Conservation (phyloP, 1,140 invertebrate genomes). For the Calycopis cecrops region DNA sequence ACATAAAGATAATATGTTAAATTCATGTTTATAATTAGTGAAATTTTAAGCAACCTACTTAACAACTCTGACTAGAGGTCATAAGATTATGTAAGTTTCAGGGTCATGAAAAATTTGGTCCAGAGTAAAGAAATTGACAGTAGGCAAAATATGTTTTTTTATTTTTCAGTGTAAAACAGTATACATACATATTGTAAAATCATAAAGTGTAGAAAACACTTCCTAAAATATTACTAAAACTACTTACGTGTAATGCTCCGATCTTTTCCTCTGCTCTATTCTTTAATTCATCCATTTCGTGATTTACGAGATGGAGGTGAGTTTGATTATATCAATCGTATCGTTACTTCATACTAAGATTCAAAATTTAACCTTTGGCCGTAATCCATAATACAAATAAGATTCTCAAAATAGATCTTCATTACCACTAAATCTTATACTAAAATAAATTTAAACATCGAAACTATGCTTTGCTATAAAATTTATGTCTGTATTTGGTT, state of each 20-base stretch:
- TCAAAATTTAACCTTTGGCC: slow-evolving; percentile 65
- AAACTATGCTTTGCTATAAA: background rate
- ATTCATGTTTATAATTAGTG: background rate
- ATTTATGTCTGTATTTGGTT: slow-evolving; percentile 23
- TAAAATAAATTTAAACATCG: background rate
- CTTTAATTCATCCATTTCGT: slow-evolving; percentile 63
- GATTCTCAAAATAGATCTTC: slow-evolving; percentile 58
- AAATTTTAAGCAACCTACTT: slow-evolving; percentile 1
- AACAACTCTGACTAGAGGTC: slow-evolving; percentile 7
- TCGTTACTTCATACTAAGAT: slow-evolving; percentile 52
- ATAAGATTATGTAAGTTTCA: slow-evolving; percentile 51
- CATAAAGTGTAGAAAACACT: slow-evolving; percentile 1
- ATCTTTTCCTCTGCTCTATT: slow-evolving; percentile 58
- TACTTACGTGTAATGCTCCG: slow-evolving; percentile 60
- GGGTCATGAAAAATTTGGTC: slow-evolving; percentile 24
- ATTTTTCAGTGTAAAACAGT: background rate
- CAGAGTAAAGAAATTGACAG: background rate
- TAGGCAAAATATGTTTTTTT: background rate
- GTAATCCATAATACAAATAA: slow-evolving; percentile 53
- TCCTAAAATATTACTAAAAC: slow-evolving; percentile 2
- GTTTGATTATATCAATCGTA: slow-evolving; percentile 37
- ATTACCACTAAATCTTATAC: slow-evolving; percentile 29
- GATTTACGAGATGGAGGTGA: slow-evolving; percentile 33
- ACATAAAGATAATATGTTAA: background rate
- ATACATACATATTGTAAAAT: background rate